These are phyloP conservation scores for Sardinella longiceps DNA, from an alignment of 2,797 vertebrate species.

Conservation along the genomic window DNA sequence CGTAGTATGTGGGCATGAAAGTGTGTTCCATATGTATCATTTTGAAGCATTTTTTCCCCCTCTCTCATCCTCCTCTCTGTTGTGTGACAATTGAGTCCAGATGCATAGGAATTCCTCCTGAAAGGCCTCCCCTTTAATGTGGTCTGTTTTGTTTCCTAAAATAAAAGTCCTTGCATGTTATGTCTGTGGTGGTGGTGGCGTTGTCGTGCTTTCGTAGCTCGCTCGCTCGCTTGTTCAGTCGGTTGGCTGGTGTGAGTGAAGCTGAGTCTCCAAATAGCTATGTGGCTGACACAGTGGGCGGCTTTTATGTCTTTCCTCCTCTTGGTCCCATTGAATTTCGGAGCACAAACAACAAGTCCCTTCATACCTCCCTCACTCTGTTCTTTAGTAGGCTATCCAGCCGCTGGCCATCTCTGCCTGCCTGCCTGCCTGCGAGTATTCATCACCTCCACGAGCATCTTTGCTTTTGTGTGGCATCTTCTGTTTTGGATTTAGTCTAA, in stretches of 20 bases:
- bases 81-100: not conserved
- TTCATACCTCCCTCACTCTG: not conserved
- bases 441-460: not conserved
- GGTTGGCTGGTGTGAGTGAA: not conserved
- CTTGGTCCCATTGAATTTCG: conserved; percentile 9
- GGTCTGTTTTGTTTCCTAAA: conserved; percentile 20
- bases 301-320: not conserved
- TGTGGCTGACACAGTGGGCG: conserved; percentile 14
- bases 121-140: not conserved
- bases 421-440: not conserved
- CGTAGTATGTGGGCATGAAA: not conserved
- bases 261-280: conserved; percentile 13
- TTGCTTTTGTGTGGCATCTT: not conserved
- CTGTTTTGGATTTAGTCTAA: not conserved
- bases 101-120: conserved; percentile 20
- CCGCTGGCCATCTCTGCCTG: not conserved
- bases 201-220: not conserved
- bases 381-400: not conserved
- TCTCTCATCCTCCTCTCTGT: not conserved
- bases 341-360: conserved; percentile 4
- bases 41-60: not conserved
- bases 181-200: conserved; percentile 18
- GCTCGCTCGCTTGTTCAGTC: too few species aligned
- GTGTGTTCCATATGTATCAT: not conserved
- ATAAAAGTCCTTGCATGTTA: conserved; percentile 1